Percentiles rank a stretch among this genome's conserved stretches.
phyloP scores from a whole-genome alignment of 2,113 vertebrate genomes.

The Protomyctophum bolini region DNA sequence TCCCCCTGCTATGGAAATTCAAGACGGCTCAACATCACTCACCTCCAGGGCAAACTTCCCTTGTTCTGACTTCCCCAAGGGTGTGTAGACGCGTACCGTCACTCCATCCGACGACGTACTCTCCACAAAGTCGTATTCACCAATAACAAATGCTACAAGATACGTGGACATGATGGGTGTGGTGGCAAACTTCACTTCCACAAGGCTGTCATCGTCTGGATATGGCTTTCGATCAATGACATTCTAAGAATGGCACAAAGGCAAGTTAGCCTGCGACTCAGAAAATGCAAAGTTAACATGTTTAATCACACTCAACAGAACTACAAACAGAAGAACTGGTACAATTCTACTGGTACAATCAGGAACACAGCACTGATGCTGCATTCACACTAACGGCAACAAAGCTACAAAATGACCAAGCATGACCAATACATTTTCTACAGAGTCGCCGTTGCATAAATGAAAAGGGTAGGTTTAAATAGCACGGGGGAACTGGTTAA shows the following conservation, averaged over 20 bases:
- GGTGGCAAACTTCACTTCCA: constrained; percentile 94
- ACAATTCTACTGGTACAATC: too few species aligned
- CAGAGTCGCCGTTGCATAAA: too few species aligned
- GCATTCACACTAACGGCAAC: too few species aligned
- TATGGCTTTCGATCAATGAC: constrained; percentile 90
- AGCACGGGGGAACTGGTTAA: too few species aligned
- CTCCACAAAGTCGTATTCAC: constrained; percentile 97
- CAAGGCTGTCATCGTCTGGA: constrained; percentile 89
- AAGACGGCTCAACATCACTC: constrained; percentile 43
- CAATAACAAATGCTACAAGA: constrained; percentile 96
- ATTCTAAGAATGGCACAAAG: constrained; percentile 78
- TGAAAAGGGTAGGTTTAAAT: too few species aligned
- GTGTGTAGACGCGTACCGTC: constrained; percentile 93
- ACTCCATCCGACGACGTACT: constrained; percentile 91
- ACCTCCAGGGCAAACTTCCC: constrained; percentile 98
- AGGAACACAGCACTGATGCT: too few species aligned
- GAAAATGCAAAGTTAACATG: background rate
- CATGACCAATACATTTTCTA: too few species aligned
- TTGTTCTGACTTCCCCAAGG: constrained; percentile 94
- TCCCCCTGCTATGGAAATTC: background rate
- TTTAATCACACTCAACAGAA: background rate
- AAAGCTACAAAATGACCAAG: too few species aligned
- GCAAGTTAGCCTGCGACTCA: background rate
- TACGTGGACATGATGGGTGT: constrained; percentile 97
- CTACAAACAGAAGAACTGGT: too few species aligned